Percentiles rank a stretch among this genome's conserved stretches.
These are phyloP conservation scores for Leucozona laternaria DNA, from an alignment of 2,888 invertebrate genomes.

Conservation along the genomic window DNA sequence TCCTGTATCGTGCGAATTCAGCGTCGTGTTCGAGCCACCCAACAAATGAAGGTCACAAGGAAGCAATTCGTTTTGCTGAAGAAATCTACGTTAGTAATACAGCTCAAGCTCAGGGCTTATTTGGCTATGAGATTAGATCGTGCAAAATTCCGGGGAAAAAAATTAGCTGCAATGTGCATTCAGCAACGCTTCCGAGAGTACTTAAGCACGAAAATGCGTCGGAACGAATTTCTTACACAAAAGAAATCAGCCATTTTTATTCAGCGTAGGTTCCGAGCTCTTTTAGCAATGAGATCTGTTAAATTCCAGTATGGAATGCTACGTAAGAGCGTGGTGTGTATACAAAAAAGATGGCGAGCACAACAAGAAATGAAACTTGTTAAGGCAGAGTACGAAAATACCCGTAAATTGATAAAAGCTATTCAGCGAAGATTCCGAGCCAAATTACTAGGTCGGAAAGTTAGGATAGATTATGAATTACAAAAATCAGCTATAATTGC, in stretches of 20 bases:
- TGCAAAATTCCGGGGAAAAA: constrained; percentile 79
- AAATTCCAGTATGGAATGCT: constrained; percentile 76
- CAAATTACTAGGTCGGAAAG: constrained; percentile 76
- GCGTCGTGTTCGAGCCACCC: constrained; percentile 79
- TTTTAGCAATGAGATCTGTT: constrained; percentile 72
- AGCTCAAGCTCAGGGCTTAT: constrained; percentile 78
- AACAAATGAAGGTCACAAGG: constrained; percentile 76
- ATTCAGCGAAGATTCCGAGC: constrained; percentile 81
- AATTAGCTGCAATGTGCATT: constrained; percentile 79
- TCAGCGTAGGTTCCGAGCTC: constrained; percentile 79
- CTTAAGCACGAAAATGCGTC: constrained; percentile 75
- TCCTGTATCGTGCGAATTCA: constrained; percentile 80
- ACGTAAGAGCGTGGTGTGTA: constrained; percentile 76
- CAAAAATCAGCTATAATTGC: constrained; percentile 77
- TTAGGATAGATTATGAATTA: constrained; percentile 76
- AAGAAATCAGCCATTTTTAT: constrained; percentile 66
- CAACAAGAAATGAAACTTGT: constrained; percentile 61
- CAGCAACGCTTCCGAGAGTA: constrained; percentile 82
- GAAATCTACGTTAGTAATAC: constrained; percentile 80
- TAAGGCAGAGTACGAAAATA: constrained; percentile 77
- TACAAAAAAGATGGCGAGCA: constrained; percentile 84
- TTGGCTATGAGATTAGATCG: constrained; percentile 80
- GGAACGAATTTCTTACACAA: constrained; percentile 53
- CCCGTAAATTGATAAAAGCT: constrained; percentile 73
- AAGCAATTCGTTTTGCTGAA: constrained; percentile 78